These are phyloP conservation scores for Kryphioiulus occultus DNA, from an alignment of 2,888 invertebrate species.

Conservation along the genomic window DNA sequence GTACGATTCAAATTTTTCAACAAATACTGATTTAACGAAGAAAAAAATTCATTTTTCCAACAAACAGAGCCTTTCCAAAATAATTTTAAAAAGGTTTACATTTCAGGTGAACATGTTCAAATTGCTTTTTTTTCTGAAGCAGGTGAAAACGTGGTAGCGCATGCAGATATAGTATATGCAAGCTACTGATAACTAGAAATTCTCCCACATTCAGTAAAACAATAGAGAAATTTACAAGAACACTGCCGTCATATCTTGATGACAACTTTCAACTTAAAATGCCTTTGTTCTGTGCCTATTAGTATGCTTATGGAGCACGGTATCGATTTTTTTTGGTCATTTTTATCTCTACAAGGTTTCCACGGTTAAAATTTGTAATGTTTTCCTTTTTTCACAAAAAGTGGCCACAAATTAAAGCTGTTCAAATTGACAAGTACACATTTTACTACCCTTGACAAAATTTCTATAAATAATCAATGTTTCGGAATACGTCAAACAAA, in stretches of 20 bases:
- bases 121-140: neutral
- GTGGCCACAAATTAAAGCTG: neutral
- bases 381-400: neutral
- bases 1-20: neutral
- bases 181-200: neutral
- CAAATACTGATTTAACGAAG: neutral
- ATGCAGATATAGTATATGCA: neutral
- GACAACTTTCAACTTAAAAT: neutral
- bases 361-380: neutral
- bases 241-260: neutral
- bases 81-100: neutral
- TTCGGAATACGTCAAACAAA: neutral
- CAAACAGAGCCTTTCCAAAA: too few species aligned
- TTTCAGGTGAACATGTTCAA: neutral
- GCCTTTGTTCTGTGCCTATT: neutral
- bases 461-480: neutral
- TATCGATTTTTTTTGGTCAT: neutral
- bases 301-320: neutral
- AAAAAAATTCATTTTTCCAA: neutral
- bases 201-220: neutral
- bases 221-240: neutral
- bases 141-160: neutral
- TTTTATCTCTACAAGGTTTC: neutral
- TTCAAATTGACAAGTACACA: neutral
- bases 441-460: slow-evolving; percentile 10